Conservation (phyloP, 1,140 invertebrate genomes). For the Mercenaria mercenaria region DNA sequence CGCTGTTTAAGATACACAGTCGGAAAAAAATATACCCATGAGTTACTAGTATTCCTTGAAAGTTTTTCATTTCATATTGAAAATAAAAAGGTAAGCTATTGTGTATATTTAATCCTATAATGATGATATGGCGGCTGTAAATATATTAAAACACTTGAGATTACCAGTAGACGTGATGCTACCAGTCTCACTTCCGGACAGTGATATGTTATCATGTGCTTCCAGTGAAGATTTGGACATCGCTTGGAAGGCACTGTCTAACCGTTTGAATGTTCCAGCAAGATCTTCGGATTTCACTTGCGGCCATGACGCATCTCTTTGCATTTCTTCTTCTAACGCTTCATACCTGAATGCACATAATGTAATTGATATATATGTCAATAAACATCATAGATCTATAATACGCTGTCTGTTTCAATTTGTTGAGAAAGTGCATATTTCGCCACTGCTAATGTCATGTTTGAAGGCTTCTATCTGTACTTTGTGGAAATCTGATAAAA, state of each 20-base stretch:
- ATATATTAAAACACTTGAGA: too few species aligned
- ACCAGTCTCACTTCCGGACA: conserved; percentile 5
- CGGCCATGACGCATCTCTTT: conserved; percentile 75
- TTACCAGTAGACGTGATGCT: neutral
- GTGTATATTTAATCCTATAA: too few species aligned
- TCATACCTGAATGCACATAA: conserved; percentile 72
- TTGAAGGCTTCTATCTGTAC: too few species aligned
- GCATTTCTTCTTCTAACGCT: conserved; percentile 75
- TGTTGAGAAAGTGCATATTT: too few species aligned
- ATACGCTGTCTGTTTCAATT: too few species aligned
- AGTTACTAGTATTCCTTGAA: too few species aligned
- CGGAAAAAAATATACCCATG: neutral
- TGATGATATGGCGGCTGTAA: too few species aligned
- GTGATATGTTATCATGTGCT: neutral
- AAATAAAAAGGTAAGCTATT: too few species aligned
- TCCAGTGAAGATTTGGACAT: neutral
- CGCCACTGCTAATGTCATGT: too few species aligned
- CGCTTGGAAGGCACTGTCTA: conserved; percentile 70
- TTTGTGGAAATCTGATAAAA: too few species aligned
- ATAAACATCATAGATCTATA: too few species aligned
- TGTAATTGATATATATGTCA: neutral
- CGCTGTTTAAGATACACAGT: neutral
- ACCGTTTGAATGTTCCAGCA: conserved; percentile 71
- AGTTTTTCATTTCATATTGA: neutral
- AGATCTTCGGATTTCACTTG: conserved; percentile 73